Evolutionary conservation across 2,888 invertebrate species (phyloP).

Genomic region (Chrysolina haemoptera): DNA sequence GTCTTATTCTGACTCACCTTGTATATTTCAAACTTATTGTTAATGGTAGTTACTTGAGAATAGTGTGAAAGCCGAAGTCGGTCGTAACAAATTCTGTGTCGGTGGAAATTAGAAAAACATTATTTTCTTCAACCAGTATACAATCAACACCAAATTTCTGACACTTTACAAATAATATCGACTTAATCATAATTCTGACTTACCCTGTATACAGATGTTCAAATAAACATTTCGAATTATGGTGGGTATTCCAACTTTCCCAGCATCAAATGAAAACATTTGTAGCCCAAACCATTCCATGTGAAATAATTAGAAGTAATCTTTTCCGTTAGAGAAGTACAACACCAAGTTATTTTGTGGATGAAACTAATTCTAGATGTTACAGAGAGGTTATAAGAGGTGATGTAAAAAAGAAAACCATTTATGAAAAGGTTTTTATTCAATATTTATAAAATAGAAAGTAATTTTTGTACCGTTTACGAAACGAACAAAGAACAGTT

Average conservation of each 20-base stretch:
- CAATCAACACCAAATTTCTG: too few species aligned
- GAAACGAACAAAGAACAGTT: conserved; percentile 50
- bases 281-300: not conserved
- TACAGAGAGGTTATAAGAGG: not conserved
- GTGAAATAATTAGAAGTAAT: conserved; percentile 6
- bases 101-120: too few species aligned
- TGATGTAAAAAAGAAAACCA: conserved; percentile 24
- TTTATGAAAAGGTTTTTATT: conserved; percentile 43
- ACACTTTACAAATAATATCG: too few species aligned
- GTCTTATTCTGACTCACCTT: too few species aligned
- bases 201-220: not conserved
- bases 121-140: too few species aligned
- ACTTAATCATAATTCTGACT: too few species aligned
- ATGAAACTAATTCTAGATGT: conserved; percentile 2
- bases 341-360: conserved; percentile 8
- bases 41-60: too few species aligned
- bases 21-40: too few species aligned
- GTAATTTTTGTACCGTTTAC: conserved; percentile 59
- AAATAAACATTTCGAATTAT: not conserved
- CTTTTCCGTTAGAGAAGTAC: conserved; percentile 19
- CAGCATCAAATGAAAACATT: not conserved
- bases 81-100: too few species aligned
- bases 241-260: not conserved
- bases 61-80: too few species aligned
- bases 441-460: conserved; percentile 51